phyloP scores from a whole-genome alignment of 2,797 vertebrate species.

The Syndactyla subalaris region DNA sequence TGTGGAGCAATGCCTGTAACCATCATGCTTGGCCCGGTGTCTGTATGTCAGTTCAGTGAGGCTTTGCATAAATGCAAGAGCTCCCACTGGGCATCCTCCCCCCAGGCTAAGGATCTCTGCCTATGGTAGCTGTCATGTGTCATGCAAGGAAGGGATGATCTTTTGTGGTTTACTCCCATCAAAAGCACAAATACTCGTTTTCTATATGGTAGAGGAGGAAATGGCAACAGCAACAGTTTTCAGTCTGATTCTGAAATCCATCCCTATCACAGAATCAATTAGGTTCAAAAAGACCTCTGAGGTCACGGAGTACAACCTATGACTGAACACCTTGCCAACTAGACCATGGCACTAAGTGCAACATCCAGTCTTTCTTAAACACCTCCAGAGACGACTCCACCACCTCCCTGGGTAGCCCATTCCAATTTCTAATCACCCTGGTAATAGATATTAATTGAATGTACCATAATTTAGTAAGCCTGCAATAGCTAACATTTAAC shows the following conservation, averaged over 20 bases:
- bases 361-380: background rate
- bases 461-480: background rate
- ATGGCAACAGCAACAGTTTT: background rate
- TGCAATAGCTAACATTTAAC: background rate
- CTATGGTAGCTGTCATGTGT: background rate
- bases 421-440: background rate
- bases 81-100: background rate
- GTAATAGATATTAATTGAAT: background rate
- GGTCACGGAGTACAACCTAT: fast-evolving
- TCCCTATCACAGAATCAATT: background rate
- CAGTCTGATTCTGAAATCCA: background rate
- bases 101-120: background rate
- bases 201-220: background rate
- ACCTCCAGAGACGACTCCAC: background rate
- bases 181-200: background rate
- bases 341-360: background rate
- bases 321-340: fast-evolving
- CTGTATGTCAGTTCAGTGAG: background rate
- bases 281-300: background rate
- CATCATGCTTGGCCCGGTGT: background rate
- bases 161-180: background rate
- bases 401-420: too few relatives aligned
- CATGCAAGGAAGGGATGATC: background rate
- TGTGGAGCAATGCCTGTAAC: background rate
- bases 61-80: background rate